A percentile compares a stretch with the other conserved stretches of the same genome.
Conservation (phyloP, 2,888 invertebrate species). For the Ceramica pisi region DNA sequence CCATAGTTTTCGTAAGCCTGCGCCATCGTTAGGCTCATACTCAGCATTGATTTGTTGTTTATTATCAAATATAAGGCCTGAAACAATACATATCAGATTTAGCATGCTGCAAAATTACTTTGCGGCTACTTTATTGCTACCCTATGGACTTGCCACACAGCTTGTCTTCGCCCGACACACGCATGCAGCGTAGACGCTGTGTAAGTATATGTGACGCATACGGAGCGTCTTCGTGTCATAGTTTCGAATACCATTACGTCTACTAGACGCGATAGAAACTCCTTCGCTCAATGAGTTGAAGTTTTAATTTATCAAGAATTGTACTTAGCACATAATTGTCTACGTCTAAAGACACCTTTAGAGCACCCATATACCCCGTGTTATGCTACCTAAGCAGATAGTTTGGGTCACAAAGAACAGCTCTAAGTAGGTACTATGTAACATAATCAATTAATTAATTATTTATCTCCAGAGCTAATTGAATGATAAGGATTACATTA, state of each 20-base stretch:
- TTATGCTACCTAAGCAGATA: constrained; percentile 17
- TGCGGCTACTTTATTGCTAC: no score
- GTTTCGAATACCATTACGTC: neutral
- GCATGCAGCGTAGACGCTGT: neutral
- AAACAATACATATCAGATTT: constrained; percentile 24
- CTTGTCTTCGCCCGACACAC: neutral
- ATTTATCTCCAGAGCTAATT: constrained; percentile 54
- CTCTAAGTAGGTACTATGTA: constrained; percentile 33
- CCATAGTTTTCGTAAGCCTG: constrained; percentile 95
- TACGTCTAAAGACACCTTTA: constrained; percentile 6
- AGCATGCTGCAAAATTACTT: neutral
- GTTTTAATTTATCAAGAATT: neutral
- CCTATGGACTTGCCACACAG: no score
- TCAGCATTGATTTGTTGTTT: constrained; percentile 95
- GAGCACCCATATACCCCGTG: constrained; percentile 12
- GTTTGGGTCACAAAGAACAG: constrained; percentile 21
- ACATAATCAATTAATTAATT: constrained; percentile 44
- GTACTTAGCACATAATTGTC: neutral
- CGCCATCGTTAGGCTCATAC: constrained; percentile 95
- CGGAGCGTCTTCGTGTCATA: neutral
- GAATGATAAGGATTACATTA: constrained; percentile 51
- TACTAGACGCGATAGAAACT: neutral
- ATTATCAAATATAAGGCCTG: constrained; percentile 95
- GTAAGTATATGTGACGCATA: neutral
- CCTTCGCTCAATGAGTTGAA: neutral